Evolutionary conservation across 2,888 invertebrate genomes (phyloP), one percentile per base, ranked within the genome.

Genomic region (Chrysolina oricalcia): DNA sequence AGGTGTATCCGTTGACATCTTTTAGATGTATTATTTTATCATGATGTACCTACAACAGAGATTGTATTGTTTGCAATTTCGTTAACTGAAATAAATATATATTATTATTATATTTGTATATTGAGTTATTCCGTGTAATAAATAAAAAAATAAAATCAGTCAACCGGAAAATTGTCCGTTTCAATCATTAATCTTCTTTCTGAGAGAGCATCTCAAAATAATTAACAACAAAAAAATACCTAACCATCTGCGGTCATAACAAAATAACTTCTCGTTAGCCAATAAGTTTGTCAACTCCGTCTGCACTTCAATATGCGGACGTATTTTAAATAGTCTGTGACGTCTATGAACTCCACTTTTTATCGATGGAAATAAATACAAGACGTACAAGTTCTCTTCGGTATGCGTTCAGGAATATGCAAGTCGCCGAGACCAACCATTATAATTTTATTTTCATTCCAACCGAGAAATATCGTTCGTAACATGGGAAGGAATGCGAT

Each of bases 401-500:
- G 43, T 35, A 46, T 63, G 70, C 63, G 41, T 70, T 40, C 70
- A 70, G 70, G 50, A 70, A 70, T 70, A 63, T 63, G 63, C 64
- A 65, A 68, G 56, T 68, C 40, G 35, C 23, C 53, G 68, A 70
- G 40, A 71, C 46, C 65, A 13, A 50, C 64, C 63, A 46, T 64
- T 65, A 50, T 71, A 65, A 65, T 71, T 65, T 71, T 71, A 64
- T 71, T 71, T 48, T 64, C 71, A 71, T 71, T 71, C 71, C 71
- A 35, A 64, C 35, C 68, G 53, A 68, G 68, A 68, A 68, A 40
- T 43, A n/a, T 59, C 50, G 63, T 63, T 63, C 63, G 63, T 35
- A 48, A 50, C 62, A 62, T 70, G 35, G 48, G 59, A 62, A 46
- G 63, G 62, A 70, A 62, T 70, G 48, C 23, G n/a, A n/a, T 41